A percentile compares a stretch with the other conserved stretches of the same genome.
These are phyloP conservation scores for Natator depressus DNA, from an alignment of 2,113 vertebrate genomes.

Conservation along the genomic window DNA sequence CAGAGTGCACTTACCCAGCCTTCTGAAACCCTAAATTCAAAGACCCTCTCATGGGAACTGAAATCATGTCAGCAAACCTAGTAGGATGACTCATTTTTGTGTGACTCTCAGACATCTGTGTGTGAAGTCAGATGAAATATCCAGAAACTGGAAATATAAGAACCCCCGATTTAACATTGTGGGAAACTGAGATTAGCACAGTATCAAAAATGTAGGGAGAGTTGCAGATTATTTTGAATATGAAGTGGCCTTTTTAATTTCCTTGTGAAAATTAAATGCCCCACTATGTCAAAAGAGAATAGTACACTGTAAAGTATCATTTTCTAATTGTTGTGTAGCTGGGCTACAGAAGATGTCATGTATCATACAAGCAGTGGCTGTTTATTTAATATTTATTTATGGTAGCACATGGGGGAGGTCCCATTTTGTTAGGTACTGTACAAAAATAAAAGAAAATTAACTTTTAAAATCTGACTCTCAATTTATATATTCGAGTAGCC, in stretches of 20 bases:
- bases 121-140: not conserved
- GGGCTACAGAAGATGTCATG: not conserved
- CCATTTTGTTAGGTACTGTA: not conserved
- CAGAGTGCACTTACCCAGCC: not conserved
- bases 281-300: not conserved
- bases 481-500: no score
- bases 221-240: not conserved
- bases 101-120: accelerated
- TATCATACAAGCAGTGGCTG: not conserved
- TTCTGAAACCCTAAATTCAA: not conserved
- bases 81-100: not conserved
- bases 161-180: not conserved
- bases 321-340: not conserved
- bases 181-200: not conserved
- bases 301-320: not conserved
- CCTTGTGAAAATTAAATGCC: not conserved
- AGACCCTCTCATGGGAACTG: not conserved
- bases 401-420: not conserved
- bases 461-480: no score
- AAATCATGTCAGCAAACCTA: not conserved
- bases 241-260: not conserved
- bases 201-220: not conserved
- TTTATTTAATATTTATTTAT: not conserved
- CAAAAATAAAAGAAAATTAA: not conserved
- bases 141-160: not conserved